Conservation (phyloP, 2,888 invertebrate species). For the Globia sparganii region DNA sequence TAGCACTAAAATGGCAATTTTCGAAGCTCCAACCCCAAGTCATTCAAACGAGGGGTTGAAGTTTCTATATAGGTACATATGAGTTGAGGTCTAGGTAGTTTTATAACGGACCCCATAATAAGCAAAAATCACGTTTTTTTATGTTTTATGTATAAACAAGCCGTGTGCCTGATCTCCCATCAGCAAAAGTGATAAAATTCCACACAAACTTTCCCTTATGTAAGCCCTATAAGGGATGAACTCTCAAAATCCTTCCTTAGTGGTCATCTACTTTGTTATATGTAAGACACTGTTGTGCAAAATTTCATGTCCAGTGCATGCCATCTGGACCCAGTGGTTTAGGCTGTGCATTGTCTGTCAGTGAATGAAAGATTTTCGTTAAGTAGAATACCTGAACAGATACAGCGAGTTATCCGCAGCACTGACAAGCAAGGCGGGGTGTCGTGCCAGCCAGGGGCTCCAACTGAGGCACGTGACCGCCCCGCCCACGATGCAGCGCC, state of each 20-base stretch:
- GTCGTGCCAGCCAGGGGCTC: slow-evolving; percentile 95
- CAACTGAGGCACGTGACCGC: slow-evolving; percentile 94
- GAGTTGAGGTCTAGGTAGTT: neutral
- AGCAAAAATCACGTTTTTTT: neutral
- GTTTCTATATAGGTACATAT: neutral
- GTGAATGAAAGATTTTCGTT: too few species aligned
- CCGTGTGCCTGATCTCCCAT: too few species aligned
- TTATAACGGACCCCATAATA: neutral
- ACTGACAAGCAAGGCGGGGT: slow-evolving; percentile 95
- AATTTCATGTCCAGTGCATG: too few species aligned
- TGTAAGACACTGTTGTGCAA: too few species aligned
- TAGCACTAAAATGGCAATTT: neutral
- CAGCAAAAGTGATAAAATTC: too few species aligned
- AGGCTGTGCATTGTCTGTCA: too few species aligned
- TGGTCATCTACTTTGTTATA: too few species aligned
- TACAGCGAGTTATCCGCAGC: slow-evolving; percentile 94
- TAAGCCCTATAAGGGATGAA: too few species aligned
- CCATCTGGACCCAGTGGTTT: too few species aligned
- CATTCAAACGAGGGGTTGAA: neutral
- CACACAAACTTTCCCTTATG: too few species aligned
- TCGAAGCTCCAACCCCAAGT: neutral
- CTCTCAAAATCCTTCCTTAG: too few species aligned
- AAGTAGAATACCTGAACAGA: slow-evolving; percentile 88
- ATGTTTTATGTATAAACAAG: too few species aligned
- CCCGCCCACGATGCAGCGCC: slow-evolving; percentile 91